Evolutionary conservation across 1,140 invertebrate species (phyloP).

Genomic region (Pentalonia nigronervosa): DNA sequence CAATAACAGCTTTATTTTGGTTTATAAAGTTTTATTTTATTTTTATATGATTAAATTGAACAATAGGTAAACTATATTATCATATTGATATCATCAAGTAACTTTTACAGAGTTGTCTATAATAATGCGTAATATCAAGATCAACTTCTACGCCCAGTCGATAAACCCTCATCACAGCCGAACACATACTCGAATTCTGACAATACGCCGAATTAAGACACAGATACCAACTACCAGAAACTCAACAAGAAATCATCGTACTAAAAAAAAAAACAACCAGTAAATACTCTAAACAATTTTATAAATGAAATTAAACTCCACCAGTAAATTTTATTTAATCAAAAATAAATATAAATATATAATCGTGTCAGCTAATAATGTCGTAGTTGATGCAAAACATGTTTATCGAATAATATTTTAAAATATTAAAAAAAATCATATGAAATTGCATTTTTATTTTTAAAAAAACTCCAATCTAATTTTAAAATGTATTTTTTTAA

Average conservation of each 20-base stretch:
- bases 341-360: conserved; percentile 1
- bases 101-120: neutral
- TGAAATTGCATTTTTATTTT: neutral
- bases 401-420: neutral
- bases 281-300: neutral
- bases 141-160: neutral
- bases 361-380: neutral
- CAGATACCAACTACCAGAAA: neutral
- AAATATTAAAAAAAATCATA: neutral
- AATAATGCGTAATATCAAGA: neutral
- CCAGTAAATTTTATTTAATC: neutral
- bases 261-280: neutral
- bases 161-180: neutral
- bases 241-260: neutral
- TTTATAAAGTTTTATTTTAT: neutral
- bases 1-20: neutral
- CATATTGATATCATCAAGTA: neutral
- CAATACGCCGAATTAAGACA: neutral
- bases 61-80: neutral
- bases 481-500: neutral
- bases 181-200: neutral
- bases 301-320: neutral
- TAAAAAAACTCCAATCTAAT: neutral
- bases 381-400: neutral
- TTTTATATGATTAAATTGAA: neutral